Evolutionary conservation across 92 coral and sea anemone species (phyloP).

Genomic region (Bergia puertoricense): DNA sequence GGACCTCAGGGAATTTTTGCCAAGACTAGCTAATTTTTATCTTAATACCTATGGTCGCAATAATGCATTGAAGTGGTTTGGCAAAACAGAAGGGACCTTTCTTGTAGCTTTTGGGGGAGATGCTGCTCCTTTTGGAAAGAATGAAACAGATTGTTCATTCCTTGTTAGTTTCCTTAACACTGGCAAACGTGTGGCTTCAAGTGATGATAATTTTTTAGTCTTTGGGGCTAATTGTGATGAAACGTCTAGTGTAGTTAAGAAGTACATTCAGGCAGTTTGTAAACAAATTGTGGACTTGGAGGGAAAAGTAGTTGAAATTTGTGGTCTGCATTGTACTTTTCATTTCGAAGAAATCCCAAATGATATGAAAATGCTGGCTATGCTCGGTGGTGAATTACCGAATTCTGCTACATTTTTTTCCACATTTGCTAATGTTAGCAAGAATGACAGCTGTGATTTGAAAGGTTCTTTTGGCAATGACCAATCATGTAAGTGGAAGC

Average conservation of each 20-base stretch:
- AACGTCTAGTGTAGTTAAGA: slow-evolving; percentile 57
- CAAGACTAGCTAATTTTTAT: slow-evolving; percentile 64
- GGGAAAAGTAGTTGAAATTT: slow-evolving; percentile 61
- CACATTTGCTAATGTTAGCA: slow-evolving; percentile 63
- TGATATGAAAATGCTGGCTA: slow-evolving; percentile 84
- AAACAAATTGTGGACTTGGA: slow-evolving; percentile 65
- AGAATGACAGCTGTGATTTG: slow-evolving; percentile 52
- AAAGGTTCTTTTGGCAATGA: slow-evolving; percentile 54
- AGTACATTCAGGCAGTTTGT: slow-evolving; percentile 47
- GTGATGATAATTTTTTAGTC: slow-evolving; percentile 64
- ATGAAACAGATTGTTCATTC: slow-evolving; percentile 72
- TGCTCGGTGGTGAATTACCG: slow-evolving; percentile 74
- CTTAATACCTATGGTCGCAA: slow-evolving; percentile 44
- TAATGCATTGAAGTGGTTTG: slow-evolving; percentile 79
- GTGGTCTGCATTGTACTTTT: slow-evolving; percentile 69
- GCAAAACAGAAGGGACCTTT: slow-evolving; percentile 70
- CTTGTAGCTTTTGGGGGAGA: slow-evolving; percentile 76
- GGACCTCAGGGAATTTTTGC: slow-evolving; percentile 65
- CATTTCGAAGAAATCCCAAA: slow-evolving; percentile 64
- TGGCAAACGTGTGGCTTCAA: slow-evolving; percentile 77
- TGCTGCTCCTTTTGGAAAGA: slow-evolving; percentile 75
- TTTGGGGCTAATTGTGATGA: slow-evolving; percentile 80
- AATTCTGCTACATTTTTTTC: slow-evolving; percentile 73
- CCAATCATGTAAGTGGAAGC: slow-evolving; percentile 52
- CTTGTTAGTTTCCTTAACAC: slow-evolving; percentile 65